Evolutionary conservation across 1,140 invertebrate species (phyloP).

Genomic region (Drosophila fuyamai): DNA sequence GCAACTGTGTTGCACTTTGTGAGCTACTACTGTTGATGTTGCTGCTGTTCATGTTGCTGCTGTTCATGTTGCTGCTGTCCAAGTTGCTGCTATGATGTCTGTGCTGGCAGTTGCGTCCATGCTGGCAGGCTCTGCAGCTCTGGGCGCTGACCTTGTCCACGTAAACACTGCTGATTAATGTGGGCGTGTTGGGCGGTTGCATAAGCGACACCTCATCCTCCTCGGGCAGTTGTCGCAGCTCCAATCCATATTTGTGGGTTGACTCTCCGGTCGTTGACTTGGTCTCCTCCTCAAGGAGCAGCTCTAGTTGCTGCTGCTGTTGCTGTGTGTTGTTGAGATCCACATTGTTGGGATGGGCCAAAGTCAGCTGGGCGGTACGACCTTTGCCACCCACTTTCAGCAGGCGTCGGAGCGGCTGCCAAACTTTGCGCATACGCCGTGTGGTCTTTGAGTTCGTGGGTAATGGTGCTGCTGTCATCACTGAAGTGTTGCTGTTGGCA

Average conservation of each 20-base stretch:
- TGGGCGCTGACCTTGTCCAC: conserved; percentile 67
- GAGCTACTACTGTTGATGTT: conserved; percentile 11
- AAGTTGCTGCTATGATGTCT: conserved; percentile 40
- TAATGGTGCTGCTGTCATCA: conserved; percentile 23
- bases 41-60: conserved; percentile 11
- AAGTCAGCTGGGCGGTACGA: conserved; percentile 32
- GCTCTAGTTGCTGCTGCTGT: conserved; percentile 18
- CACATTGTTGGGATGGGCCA: conserved; percentile 79
- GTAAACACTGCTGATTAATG: conserved; percentile 69
- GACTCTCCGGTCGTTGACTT: conserved; percentile 54
- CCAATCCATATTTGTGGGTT: conserved; percentile 43
- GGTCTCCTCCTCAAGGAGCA: conserved; percentile 30
- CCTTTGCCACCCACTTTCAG: conserved; percentile 69
- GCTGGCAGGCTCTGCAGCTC: conserved; percentile 64
- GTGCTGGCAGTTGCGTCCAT: conserved; percentile 82
- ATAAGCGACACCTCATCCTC: conserved; percentile 47
- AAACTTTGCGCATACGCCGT: conserved; percentile 72
- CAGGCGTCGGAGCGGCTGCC: conserved; percentile 69
- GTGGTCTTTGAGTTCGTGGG: conserved; percentile 18
- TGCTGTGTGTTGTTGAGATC: conserved; percentile 77
- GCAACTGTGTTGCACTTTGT: conserved; percentile 19
- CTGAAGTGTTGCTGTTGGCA: conserved; percentile 17
- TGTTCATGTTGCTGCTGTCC: conserved; percentile 5
- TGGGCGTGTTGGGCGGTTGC: conserved; percentile 74
- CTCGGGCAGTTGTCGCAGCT: conserved; percentile 25